Evolutionary conservation across 2,797 vertebrate species (phyloP).

Genomic region (Chelon auratus): DNA sequence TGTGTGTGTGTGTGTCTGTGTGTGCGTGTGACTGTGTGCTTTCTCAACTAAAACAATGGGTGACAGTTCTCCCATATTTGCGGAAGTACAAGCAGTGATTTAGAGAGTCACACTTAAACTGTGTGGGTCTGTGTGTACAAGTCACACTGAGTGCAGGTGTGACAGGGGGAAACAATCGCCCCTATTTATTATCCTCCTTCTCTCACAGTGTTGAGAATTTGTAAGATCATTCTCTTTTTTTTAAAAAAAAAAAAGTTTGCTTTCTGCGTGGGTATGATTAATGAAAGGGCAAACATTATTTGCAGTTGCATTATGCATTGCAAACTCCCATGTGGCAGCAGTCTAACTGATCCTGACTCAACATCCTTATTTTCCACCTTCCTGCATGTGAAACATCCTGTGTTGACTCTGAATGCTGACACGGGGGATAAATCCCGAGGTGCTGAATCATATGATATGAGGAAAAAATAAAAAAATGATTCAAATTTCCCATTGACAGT

Average conservation of each 20-base stretch:
- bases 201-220: slow-evolving; percentile 26
- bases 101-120: slow-evolving; percentile 52
- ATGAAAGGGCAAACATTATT: no score
- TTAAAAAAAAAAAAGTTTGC: background rate
- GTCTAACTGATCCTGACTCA: background rate
- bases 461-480: no score
- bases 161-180: slow-evolving; percentile 24
- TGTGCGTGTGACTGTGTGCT: slow-evolving; percentile 16
- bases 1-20: slow-evolving; percentile 31
- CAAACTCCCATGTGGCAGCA: no score
- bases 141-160: slow-evolving; percentile 35
- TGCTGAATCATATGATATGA: no score
- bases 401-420: background rate
- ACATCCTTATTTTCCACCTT: background rate
- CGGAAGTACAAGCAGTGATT: slow-evolving; percentile 63
- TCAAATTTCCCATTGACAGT: no score
- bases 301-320: no score
- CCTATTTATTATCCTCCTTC: slow-evolving; percentile 27
- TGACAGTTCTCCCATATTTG: slow-evolving; percentile 56
- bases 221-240: background rate
- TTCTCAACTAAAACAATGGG: slow-evolving; percentile 62
- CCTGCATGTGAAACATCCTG: background rate
- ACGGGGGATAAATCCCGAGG: no score
- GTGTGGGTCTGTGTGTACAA: slow-evolving; percentile 45
- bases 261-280: background rate